These are phyloP conservation scores for Neodiprion lecontei DNA, from an alignment of 1,140 invertebrate species.

Conservation along the genomic window DNA sequence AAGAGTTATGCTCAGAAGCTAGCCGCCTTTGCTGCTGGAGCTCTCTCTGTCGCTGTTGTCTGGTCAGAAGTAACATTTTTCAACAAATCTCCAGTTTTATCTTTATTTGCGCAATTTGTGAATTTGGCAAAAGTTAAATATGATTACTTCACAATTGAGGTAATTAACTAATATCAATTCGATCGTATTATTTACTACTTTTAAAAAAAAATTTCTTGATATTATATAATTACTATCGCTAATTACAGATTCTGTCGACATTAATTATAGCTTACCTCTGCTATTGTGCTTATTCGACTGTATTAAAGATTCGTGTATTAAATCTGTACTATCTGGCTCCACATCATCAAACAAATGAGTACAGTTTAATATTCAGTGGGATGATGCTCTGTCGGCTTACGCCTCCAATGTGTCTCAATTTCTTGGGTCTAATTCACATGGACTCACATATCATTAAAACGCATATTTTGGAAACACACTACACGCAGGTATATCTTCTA, in stretches of 20 bases:
- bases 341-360: constrained; percentile 98
- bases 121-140: constrained; percentile 81
- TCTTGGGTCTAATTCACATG: constrained; percentile 96
- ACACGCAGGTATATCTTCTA: constrained; percentile 75
- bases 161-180: constrained; percentile 54
- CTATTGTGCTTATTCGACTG: constrained; percentile 97
- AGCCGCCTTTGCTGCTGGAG: constrained; percentile 75
- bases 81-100: constrained; percentile 87
- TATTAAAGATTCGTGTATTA: constrained; percentile 94
- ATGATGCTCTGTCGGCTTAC: constrained; percentile 97
- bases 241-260: constrained; percentile 81
- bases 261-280: constrained; percentile 93
- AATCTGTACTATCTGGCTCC: constrained; percentile 98
- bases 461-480: constrained; percentile 82
- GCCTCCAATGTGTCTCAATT: constrained; percentile 98
- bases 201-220: constrained; percentile 22
- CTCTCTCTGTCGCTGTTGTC: constrained; percentile 89
- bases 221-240: constrained; percentile 24
- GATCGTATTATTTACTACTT: constrained; percentile 20
- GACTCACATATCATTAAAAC: constrained; percentile 94
- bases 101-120: constrained; percentile 93
- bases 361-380: constrained; percentile 97
- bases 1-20: constrained; percentile 77
- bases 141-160: constrained; percentile 96
- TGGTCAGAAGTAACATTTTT: constrained; percentile 99